phyloP scores from a whole-genome alignment of 2,797 vertebrate species.

The Propithecus perrieri region DNA sequence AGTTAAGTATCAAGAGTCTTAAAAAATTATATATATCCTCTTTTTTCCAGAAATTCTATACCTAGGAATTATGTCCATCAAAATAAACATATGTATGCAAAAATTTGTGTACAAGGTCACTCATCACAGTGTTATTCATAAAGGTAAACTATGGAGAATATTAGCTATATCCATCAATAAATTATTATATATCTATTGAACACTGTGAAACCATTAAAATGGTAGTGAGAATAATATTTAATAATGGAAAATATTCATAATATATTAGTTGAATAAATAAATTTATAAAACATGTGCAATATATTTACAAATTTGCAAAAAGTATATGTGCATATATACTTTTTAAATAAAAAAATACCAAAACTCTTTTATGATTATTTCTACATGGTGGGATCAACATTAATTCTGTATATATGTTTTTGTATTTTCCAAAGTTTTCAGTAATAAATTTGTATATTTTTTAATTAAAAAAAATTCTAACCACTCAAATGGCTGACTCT shows the following conservation, averaged over 20 bases:
- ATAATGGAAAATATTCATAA: slow-evolving; percentile 3
- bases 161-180: not conserved
- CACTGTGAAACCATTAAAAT: slow-evolving; percentile 21
- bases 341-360: not conserved
- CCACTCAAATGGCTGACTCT: not conserved
- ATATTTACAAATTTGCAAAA: slow-evolving; percentile 32
- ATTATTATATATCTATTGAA: not conserved
- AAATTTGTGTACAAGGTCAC: not conserved
- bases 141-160: slow-evolving; percentile 32
- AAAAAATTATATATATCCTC: not conserved
- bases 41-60: slow-evolving; percentile 25
- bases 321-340: not conserved
- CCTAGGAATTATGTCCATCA: slow-evolving; percentile 20
- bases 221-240: slow-evolving; percentile 33
- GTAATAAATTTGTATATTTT: not conserved
- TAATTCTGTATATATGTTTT: not conserved
- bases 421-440: slow-evolving; percentile 3
- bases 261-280: slow-evolving; percentile 6
- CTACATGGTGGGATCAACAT: not conserved
- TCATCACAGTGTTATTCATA: slow-evolving; percentile 26
- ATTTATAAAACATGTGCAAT: not conserved
- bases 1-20: slow-evolving; percentile 36
- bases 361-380: slow-evolving; percentile 21
- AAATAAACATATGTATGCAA: slow-evolving; percentile 3
- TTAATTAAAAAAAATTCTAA: not conserved